Base-by-base conservation (phyloP, 2,113 vertebrate genomes). In the Muntiacus muntjak region DNA sequence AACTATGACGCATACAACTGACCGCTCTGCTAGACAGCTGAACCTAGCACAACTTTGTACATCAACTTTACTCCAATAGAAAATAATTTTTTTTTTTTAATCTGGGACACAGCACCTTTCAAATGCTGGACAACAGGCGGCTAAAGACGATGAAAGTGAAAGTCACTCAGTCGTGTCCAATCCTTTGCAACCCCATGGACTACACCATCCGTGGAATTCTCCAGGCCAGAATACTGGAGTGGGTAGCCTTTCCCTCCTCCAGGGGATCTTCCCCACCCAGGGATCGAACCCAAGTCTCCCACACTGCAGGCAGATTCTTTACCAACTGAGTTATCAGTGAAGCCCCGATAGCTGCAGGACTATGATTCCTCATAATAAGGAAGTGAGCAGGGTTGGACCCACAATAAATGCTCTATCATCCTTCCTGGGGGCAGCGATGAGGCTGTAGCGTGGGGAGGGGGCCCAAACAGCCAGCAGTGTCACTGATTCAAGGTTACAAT, bases 161-260 rank as follows among this genome's bases (percentile, higher is more conserved):
- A 71, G n/a, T 71, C 2, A 1, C n/a, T 23, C 10, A 6, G 67
- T 40, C 2, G 1, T 3, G 67, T 71, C 67, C 1, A 0, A 23
- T n/a, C 23, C 19, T 71, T 71, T 71, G 67, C 67, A 6, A 6
- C 67, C 67, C n/a, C 19, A 12, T 23, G n/a, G 67, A 23, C n/a
- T 71, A 1, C 23, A 71, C 10, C n/a, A 1, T 11, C 67, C 19
- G 6, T 23, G 67, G 67, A 3, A 40, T 71, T 23, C n/a, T 12
- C 67, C 19, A 71, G 67, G 19, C 67, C 10, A 12, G 19, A 40
- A 23, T 71, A 71, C 4, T 40, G 67, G n/a, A 23, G 67, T 71
- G n/a, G 67, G n/a, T 40, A 40, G 10, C 67, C n/a, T 40, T 36
- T 40, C n/a, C 19, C 67, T 71, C 40, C 67, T 71, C 67, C n/a